phyloP scores from a whole-genome alignment of 2,797 vertebrate species.

The Triplophysa yarkandensis region DNA sequence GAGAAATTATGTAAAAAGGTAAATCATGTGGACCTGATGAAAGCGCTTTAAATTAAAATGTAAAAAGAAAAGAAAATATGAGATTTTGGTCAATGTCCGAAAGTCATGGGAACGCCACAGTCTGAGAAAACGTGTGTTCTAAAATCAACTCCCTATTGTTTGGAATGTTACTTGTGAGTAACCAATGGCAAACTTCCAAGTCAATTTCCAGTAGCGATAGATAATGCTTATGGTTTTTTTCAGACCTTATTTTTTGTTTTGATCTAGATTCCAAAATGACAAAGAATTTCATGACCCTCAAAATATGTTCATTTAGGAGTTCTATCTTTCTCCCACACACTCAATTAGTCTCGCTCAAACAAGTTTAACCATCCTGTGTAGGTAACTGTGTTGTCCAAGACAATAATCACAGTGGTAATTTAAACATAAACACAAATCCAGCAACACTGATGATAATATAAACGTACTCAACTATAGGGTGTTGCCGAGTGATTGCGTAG shows the following conservation, averaged over 20 bases:
- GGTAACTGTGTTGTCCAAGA: conserved; percentile 65
- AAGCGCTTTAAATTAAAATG: too few species aligned
- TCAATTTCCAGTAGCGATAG: conserved; percentile 65
- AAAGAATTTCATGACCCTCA: conserved; percentile 54
- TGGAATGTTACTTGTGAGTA: conserved; percentile 65
- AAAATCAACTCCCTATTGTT: conserved; percentile 63
- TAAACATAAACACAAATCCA: conserved; percentile 70
- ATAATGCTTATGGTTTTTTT: conserved; percentile 60
- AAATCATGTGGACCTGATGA: too few species aligned
- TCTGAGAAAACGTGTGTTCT: conserved; percentile 63
- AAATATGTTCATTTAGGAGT: conserved; percentile 48
- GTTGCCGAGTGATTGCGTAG: conserved; percentile 23
- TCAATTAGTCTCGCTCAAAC: conserved; percentile 67
- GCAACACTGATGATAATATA: conserved; percentile 58
- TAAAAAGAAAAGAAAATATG: not conserved
- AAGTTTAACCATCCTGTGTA: conserved; percentile 61
- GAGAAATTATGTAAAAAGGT: too few species aligned
- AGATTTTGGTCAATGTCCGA: conserved; percentile 3
- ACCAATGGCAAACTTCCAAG: conserved; percentile 68
- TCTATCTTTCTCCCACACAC: conserved; percentile 51
- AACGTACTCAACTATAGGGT: conserved; percentile 45
- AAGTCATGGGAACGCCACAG: conserved; percentile 60
- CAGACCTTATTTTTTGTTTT: conserved; percentile 60
- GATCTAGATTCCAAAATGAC: conserved; percentile 53
- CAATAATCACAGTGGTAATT: conserved; percentile 67